Conservation (phyloP, 92 coral and sea anemone species). For the Pocillopora meandrina region DNA sequence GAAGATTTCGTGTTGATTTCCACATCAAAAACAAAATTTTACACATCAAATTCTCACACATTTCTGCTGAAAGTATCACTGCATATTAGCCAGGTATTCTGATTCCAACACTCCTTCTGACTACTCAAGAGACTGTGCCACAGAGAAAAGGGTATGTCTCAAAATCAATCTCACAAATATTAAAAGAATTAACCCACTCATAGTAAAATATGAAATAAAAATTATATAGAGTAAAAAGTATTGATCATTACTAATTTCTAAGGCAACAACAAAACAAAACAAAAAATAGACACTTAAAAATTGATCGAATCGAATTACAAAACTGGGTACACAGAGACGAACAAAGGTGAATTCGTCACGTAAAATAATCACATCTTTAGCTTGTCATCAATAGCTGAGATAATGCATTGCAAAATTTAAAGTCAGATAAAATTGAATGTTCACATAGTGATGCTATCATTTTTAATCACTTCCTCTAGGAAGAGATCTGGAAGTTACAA, state of each 20-base stretch:
- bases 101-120: no score
- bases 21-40: no score
- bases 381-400: background rate
- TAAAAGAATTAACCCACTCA: no score
- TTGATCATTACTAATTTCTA: background rate
- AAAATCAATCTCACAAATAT: no score
- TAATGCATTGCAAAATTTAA: background rate
- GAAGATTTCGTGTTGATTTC: no score
- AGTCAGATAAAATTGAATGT: background rate
- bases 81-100: no score
- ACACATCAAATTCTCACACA: no score
- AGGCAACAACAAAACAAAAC: constrained; percentile 2
- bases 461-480: background rate
- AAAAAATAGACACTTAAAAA: background rate
- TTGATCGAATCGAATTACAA: background rate
- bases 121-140: no score
- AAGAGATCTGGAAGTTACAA: background rate
- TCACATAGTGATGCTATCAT: background rate
- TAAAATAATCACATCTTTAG: background rate
- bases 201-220: no score
- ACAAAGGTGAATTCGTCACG: background rate
- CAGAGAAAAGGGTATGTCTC: no score
- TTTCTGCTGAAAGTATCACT: no score
- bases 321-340: background rate
- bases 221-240: no score